Evolutionary conservation across 2,888 invertebrate species (phyloP), one percentile per base, ranked within the genome.

Genomic region (Amorpha juglandis): DNA sequence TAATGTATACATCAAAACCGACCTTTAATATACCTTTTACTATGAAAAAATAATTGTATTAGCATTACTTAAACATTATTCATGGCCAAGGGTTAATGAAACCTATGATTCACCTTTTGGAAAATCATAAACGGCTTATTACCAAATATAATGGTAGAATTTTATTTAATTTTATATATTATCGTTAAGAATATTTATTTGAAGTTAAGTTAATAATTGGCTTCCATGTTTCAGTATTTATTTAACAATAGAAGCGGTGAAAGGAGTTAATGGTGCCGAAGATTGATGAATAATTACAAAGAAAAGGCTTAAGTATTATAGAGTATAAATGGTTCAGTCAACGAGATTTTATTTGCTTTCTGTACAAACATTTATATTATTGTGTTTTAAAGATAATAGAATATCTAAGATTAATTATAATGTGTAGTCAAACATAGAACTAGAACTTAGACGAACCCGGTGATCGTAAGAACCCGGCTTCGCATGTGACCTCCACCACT

Each of bases 111-210:
- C 68, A 79, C 76, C 79, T 78, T 78, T 74, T 73, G 77, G 80
- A 76, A 81, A 77, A 79, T 77, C 75, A 68, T 67, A 75, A 76
- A 72, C 73, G 72, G 72, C 78, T 76, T 73, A 70, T 73, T 27
- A 67, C 68, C 64, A 74, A 73, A 75, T 77, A 74, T 70, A 74
- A 73, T 78, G 78, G 78, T 78, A 72, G 71, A 74, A 72, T 78
- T 79, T 79, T 80, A 78, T 80, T 81, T 78, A 81, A 75, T 71
- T 75, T 74, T 72, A 73, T 74, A 72, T 71, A 77, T 76, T 77
- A 70, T 70, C 69, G 68, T 71, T 66, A 74, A 69, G 71, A 70
- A 77, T 71, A 52, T 52, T 52, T 52, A 52, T 52, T 52, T 52
- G 21, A 12, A 27, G 19, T 52, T 12, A 4, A 33, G 52, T 3